Conservation (phyloP, 2,888 invertebrate genomes). For the Ecliptopera silaceata region DNA sequence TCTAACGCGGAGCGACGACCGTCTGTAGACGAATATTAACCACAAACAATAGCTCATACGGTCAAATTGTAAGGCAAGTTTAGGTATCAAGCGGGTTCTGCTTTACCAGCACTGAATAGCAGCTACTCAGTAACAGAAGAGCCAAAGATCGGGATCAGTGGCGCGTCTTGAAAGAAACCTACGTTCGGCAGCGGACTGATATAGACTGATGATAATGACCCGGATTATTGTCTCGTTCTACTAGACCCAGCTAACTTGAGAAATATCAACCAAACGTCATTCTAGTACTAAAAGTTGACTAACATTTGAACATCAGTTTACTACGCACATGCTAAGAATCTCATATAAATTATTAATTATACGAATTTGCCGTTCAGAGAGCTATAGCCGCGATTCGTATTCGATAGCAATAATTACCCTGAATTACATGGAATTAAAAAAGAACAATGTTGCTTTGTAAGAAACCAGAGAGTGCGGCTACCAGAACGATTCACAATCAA, state of each 20-base stretch:
- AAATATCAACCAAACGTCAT: not conserved
- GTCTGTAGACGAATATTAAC: slow-evolving; percentile 50
- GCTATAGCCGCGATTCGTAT: slow-evolving; percentile 14
- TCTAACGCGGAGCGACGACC: slow-evolving; percentile 53
- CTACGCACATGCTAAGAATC: slow-evolving; percentile 28
- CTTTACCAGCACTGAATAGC: not conserved
- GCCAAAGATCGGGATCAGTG: too few relatives aligned
- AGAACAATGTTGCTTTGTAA: slow-evolving; percentile 24
- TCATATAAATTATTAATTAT: slow-evolving; percentile 35
- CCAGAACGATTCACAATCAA: slow-evolving; percentile 13
- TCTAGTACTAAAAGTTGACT: not conserved
- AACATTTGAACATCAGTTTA: not conserved
- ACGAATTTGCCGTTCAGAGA: slow-evolving; percentile 21
- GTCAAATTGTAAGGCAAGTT: slow-evolving; percentile 35
- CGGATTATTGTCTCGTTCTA: too few relatives aligned
- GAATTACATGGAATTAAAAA: slow-evolving; percentile 26
- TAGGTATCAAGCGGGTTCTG: not conserved
- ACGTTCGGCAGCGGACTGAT: too few relatives aligned
- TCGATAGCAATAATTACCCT: slow-evolving; percentile 29
- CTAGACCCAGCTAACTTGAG: not conserved
- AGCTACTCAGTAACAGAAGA: not conserved
- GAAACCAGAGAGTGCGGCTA: slow-evolving; percentile 17
- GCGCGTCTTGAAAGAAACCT: too few relatives aligned
- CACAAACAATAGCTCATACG: slow-evolving; percentile 44
- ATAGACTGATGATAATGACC: too few relatives aligned